These are phyloP conservation scores for Rhinophrynus dorsalis DNA, from an alignment of 2,797 vertebrate species.

Conservation along the genomic window DNA sequence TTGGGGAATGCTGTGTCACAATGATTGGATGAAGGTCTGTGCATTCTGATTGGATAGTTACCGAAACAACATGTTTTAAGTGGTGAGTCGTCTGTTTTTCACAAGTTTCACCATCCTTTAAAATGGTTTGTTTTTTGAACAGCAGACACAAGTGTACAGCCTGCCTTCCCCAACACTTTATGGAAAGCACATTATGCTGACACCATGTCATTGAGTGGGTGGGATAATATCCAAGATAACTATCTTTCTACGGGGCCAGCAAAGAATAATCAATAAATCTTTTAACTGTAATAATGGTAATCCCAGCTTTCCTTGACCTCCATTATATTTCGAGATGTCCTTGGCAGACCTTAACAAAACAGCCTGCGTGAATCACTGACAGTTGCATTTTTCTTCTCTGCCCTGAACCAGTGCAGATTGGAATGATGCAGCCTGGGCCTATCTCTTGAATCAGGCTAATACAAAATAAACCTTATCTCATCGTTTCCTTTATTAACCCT, in stretches of 20 bases:
- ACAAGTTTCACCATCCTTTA: no score
- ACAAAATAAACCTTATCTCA: background rate
- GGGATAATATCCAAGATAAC: constrained; percentile 4
- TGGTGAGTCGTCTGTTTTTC: no score
- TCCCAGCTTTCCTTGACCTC: constrained; percentile 28
- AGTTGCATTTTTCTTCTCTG: background rate
- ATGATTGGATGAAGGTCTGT: no score
- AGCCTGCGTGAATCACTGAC: background rate
- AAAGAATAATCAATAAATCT: constrained; percentile 39
- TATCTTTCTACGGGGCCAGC: background rate
- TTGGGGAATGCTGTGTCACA: no score
- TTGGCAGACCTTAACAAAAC: constrained; percentile 1
- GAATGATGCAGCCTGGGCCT: no score
- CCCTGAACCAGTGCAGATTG: no score
- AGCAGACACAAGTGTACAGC: no score
- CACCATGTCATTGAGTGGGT: background rate
- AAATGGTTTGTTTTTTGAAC: no score
- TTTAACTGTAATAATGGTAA: constrained; percentile 19
- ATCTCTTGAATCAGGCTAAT: background rate
- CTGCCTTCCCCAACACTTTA: background rate
- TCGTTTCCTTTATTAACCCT: background rate
- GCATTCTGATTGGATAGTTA: no score
- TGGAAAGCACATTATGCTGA: background rate
- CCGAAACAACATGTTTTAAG: no score
- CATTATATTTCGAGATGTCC: constrained; percentile 22